A percentile compares a stretch with the other conserved stretches of the same genome.
Evolutionary conservation across 2,888 invertebrate genomes (phyloP).

Genomic region (Coelogynopora nodosa): DNA sequence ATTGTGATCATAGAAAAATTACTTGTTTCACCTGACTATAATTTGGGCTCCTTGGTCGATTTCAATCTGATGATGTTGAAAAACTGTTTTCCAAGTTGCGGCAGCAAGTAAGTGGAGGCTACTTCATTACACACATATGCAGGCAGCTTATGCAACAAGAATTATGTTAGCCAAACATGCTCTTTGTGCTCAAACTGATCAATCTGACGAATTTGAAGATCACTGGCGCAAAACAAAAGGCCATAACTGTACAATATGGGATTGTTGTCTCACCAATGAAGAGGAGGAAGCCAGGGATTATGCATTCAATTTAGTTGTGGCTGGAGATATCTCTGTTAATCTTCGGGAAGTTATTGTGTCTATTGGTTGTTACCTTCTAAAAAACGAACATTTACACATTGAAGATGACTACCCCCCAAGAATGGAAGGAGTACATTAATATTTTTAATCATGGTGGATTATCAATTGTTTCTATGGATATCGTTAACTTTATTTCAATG

Average conservation of each 20-base stretch:
- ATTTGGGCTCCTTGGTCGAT: background rate
- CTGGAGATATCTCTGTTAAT: background rate
- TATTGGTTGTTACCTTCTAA: background rate
- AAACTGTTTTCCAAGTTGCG: background rate
- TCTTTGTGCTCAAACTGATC: background rate
- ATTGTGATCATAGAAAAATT: background rate
- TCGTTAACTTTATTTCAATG: background rate
- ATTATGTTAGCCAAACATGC: background rate
- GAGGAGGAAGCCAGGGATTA: background rate
- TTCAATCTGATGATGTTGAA: background rate
- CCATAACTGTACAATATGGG: background rate
- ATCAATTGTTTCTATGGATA: background rate
- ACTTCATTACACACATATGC: background rate
- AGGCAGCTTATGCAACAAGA: background rate
- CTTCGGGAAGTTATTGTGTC: background rate
- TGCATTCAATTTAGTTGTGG: background rate
- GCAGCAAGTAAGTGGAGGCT: background rate
- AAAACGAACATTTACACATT: background rate
- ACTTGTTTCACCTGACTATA: background rate
- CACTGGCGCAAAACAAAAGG: background rate
- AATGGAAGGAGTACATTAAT: background rate
- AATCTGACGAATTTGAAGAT: background rate
- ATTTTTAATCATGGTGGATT: background rate
- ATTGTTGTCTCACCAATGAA: background rate
- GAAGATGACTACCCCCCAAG: background rate